phyloP scores from a whole-genome alignment of 1,140 invertebrate species.

The Littorina saxatilis region DNA sequence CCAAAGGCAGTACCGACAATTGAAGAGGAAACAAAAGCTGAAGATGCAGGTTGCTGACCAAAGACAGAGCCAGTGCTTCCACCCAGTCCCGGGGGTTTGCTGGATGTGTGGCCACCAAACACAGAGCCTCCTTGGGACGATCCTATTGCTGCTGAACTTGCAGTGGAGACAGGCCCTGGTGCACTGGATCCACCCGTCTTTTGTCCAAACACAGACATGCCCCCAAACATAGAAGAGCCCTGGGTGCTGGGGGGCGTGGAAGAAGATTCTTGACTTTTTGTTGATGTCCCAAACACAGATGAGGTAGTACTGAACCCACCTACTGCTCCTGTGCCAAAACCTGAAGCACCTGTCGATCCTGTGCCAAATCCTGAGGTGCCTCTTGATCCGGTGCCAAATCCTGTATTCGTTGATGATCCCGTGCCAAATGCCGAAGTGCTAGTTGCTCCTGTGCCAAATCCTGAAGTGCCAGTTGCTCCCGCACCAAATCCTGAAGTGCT shows the following conservation, averaged over 20 bases:
- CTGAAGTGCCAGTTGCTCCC: not conserved
- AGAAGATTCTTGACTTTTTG: not conserved
- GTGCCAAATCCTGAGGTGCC: conserved; percentile 22
- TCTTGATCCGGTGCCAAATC: conserved; percentile 20
- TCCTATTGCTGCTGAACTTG: not conserved
- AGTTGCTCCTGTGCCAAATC: not conserved
- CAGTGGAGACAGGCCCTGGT: not conserved
- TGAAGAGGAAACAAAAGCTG: not conserved
- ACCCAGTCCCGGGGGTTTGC: not conserved
- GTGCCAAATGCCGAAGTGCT: not conserved
- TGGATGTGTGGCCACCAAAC: not conserved
- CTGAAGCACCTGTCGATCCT: not conserved
- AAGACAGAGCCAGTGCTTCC: not conserved
- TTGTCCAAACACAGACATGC: conserved; percentile 23
- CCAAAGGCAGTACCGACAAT: conserved; percentile 33
- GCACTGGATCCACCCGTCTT: not conserved
- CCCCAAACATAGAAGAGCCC: conserved; percentile 3
- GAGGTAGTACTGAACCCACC: conserved; percentile 25
- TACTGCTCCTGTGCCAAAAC: conserved; percentile 18
- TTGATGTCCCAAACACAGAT: conserved; percentile 39
- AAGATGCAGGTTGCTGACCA: not conserved
- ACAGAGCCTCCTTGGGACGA: not conserved
- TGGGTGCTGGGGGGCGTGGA: not conserved
- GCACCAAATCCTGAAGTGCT: not conserved
- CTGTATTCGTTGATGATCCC: conserved; percentile 21